Evolutionary conservation across 2,888 invertebrate species (phyloP), one percentile per base, ranked within the genome.

Genomic region (Drosophila pseudotalamancana): DNA sequence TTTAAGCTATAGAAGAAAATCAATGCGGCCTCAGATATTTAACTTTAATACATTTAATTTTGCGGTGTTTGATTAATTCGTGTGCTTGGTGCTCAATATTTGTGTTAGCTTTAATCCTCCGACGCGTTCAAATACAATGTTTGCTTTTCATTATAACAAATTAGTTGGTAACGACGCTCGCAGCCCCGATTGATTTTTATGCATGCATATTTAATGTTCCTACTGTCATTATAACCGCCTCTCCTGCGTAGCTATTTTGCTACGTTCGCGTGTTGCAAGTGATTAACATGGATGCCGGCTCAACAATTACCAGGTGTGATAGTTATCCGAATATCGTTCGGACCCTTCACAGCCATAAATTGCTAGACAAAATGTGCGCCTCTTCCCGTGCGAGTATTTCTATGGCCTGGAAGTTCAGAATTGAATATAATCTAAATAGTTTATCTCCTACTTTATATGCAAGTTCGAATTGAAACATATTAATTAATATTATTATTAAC

Each of bases 121-220:
- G 48, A 23, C 46, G 40, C 57, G 14, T 34, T 42, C 40, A 65
- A 53, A 54, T 16, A 62, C 11, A 25, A 32, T 43, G 63, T 80
- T 69, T 65, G 43, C 63, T 56, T 80, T 78, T 81, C 67, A 81
- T 81, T 81, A 71, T 66, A 71, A 73, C 62, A 64, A 81, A 81
- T 73, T 64, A 77, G 69, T 72, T 83, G 69, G 45, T 64, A 62
- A 59, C 60, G 59, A 32, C 66, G 53, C 27, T 11, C 40, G 51
- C 40, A 45, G 27, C 45, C 51, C 61, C 49, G 49, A 79, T 76
- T 61, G 79, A 65, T 73, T 73, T 73, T 57, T 64, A 48, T 73
- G 56, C 54, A 82, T 64, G 62, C 69, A 78, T 81, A 65, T 69
- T 75, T 57, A 65, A 78, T 61, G 59, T 9, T 49, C 43, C 35